Percentiles rank a stretch among this genome's conserved stretches.
Evolutionary conservation across 2,797 vertebrate species (phyloP).

Genomic region (Hirundo rustica): DNA sequence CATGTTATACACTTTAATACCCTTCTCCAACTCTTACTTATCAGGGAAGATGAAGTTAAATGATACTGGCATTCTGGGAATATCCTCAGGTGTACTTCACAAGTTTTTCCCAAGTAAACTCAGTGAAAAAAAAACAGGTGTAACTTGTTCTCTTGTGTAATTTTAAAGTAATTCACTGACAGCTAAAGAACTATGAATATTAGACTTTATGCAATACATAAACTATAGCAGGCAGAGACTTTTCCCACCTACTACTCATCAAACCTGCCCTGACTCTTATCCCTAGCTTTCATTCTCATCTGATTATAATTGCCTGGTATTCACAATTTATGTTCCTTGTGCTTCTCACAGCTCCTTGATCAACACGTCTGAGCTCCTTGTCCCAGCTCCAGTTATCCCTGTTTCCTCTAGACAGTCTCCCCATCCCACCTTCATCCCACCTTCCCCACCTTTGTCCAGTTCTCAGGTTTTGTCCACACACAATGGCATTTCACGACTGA

Average conservation of each 20-base stretch:
- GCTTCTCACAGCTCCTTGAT: not conserved
- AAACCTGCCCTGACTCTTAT: not conserved
- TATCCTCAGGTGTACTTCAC: not conserved
- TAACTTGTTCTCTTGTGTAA: not conserved
- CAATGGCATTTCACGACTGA: not conserved
- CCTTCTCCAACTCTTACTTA: not conserved
- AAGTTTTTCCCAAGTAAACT: not conserved
- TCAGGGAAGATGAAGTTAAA: not conserved
- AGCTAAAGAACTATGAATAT: not conserved
- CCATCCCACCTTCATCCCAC: not conserved
- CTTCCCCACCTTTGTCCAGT: not conserved
- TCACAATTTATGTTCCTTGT: not conserved
- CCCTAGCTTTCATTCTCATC: not conserved
- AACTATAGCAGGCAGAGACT: not conserved
- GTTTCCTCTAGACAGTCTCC: not conserved
- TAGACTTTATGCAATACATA: not conserved
- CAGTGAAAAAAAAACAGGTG: not conserved
- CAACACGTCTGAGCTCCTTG: not conserved
- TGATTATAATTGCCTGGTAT: not conserved
- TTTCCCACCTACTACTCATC: not conserved
- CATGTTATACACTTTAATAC: not conserved
- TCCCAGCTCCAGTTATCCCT: not conserved
- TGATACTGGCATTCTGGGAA: not conserved
- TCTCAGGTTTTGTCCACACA: not conserved
- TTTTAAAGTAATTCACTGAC: conserved; percentile 14